Conservation (phyloP, 2,113 vertebrate genomes). For the Mystacornis crossleyi region DNA sequence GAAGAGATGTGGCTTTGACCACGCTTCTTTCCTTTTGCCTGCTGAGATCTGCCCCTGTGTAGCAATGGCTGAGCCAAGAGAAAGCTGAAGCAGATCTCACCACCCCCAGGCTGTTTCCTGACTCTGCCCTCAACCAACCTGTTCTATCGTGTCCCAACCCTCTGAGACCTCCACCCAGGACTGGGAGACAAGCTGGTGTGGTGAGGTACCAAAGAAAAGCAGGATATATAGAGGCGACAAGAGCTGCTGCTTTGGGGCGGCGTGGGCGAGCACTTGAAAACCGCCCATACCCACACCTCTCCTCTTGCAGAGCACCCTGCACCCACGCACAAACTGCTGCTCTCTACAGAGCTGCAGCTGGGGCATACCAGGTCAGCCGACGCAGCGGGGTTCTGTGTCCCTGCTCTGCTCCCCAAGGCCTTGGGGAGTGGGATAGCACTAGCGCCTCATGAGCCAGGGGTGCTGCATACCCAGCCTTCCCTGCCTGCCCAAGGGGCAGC, state of each 20-base stretch:
- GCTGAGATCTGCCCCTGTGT: neutral
- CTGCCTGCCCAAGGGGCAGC: neutral
- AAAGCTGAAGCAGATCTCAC: neutral
- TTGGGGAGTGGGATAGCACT: neutral
- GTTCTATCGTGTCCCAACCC: neutral
- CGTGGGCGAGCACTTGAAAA: neutral
- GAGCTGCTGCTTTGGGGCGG: neutral
- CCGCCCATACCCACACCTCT: neutral
- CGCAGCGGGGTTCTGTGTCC: too few species aligned
- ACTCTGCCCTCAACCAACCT: neutral
- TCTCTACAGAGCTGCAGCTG: neutral
- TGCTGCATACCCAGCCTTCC: neutral
- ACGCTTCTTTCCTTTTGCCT: neutral
- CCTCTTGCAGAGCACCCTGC: neutral
- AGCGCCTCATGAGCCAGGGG: neutral
- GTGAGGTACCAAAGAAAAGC: neutral
- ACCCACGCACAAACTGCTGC: neutral
- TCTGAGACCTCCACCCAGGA: neutral
- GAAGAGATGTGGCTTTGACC: neutral
- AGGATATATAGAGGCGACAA: rapidly evolving
- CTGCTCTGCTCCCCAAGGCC: neutral
- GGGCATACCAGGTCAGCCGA: neutral
- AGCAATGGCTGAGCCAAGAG: neutral
- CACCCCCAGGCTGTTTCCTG: neutral
- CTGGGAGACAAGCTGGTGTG: neutral